Conservation (phyloP, 2,888 invertebrate genomes). For the Miltochrista miniata region DNA sequence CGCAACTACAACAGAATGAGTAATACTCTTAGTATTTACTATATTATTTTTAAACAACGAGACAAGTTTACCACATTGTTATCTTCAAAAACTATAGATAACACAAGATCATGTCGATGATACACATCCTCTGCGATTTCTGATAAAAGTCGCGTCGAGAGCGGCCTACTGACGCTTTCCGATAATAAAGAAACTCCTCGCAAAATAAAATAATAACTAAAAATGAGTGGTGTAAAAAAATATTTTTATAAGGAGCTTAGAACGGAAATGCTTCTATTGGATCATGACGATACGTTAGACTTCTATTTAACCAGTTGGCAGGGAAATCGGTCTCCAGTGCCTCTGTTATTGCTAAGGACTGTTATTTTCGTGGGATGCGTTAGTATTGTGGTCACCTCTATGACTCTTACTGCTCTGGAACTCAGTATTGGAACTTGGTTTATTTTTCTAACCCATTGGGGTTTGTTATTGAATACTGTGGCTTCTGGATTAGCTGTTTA, state of each 20-base stretch:
- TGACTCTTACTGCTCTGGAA: conserved; percentile 35
- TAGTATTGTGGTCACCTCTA: conserved; percentile 53
- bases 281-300: conserved; percentile 55
- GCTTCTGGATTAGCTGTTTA: conserved; percentile 53
- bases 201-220: conserved; percentile 10
- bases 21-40: too few species aligned
- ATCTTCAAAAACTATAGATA: conserved; percentile 5
- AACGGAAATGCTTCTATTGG: conserved; percentile 46
- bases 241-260: conserved; percentile 61
- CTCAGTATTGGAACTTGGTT: conserved; percentile 50
- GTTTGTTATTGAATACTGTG: conserved; percentile 55
- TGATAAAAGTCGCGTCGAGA: conserved; percentile 4
- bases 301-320: conserved; percentile 64
- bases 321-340: conserved; percentile 51
- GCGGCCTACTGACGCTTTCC: background rate
- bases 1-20: too few species aligned
- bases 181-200: background rate
- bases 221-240: conserved; percentile 57
- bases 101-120: background rate
- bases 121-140: background rate
- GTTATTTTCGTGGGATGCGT: conserved; percentile 58
- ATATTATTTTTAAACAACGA: too few species aligned
- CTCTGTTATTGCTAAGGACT: conserved; percentile 52
- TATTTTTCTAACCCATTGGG: conserved; percentile 75
- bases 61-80: background rate